Base-by-base conservation (phyloP, 2,888 invertebrate species). In the Siphlonurus alternatus region DNA sequence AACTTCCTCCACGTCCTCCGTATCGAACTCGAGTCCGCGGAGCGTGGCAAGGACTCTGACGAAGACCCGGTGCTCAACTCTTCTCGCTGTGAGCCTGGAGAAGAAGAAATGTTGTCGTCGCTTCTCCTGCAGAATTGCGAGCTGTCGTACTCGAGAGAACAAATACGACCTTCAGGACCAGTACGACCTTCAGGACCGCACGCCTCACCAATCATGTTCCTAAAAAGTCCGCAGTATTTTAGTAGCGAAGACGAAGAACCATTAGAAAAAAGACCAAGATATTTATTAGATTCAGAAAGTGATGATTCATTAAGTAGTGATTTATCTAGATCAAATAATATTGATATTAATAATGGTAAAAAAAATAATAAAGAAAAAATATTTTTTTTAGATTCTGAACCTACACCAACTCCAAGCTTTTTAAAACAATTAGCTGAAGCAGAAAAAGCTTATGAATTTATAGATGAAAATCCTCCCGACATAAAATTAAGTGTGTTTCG, bases 381-480 rank as follows among this genome's bases (percentile, higher is more conserved):
- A 38, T 38, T 38, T 38, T 38, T 38, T 38, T 15, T 38, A 10
- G 38, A 38, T 38, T 5, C 5, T 10, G 38, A 38, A 38, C 15
- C 38, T 10, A 38, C 38, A 38, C 38, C 38, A 10, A 38, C 38
- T 38, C 7, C 38, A 38, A 38, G 15, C 15, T 38, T 15, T 10
- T 38, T 38, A 56, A n/a, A 56, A 22, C 56, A 56, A 22, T 22
- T 56, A 22, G 56, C 7, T n/a, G 77, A 77, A 69, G 87, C 84
- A 1, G 88, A 84, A 71, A 86, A 87, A 76, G 87, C 89, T 0
- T 91, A 92, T 73, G 91, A 91, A 72, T 91, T 91, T 71, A 89
- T 86, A 1, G 91, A 91, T 70, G 91, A 91, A 56, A 56, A 56
- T 22, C 56, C 56, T 7, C 56, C 56, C n/a, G 56, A 56, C 7